phyloP scores from a whole-genome alignment of 2,113 vertebrate genomes.

The Arizona elegans region DNA sequence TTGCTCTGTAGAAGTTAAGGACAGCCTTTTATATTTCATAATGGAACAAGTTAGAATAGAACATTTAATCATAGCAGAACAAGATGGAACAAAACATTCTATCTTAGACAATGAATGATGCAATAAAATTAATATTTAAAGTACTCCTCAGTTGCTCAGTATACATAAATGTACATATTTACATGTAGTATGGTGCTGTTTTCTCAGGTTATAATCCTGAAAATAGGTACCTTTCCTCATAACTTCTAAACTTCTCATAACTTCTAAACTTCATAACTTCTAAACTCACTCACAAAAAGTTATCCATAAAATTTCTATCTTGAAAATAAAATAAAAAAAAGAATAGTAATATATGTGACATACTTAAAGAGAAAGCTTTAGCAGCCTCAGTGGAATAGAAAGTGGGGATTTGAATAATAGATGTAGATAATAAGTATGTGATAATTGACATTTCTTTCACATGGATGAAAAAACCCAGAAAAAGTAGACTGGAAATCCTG shows the following conservation, averaged over 20 bases:
- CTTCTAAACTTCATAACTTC: neutral
- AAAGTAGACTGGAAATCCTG: neutral
- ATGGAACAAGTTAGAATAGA: neutral
- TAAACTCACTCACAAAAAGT: too few relatives aligned
- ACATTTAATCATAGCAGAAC: neutral
- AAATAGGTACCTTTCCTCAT: neutral
- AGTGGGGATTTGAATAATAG: neutral
- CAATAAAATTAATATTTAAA: constrained; percentile 8
- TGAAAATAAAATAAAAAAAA: neutral
- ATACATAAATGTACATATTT: neutral
- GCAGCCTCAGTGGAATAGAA: neutral
- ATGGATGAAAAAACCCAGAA: neutral
- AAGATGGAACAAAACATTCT: neutral
- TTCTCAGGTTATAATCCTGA: neutral
- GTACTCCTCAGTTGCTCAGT: neutral
- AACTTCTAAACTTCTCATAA: too few relatives aligned
- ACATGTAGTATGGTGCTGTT: constrained; percentile 2
- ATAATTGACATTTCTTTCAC: neutral
- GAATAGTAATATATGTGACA: neutral
- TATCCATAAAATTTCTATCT: neutral
- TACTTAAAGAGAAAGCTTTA: neutral
- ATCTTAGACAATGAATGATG: neutral
- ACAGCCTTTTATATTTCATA: neutral
- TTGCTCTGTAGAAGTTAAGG: neutral
- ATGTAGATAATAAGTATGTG: neutral